phyloP scores from a whole-genome alignment of 1,140 invertebrate genomes.

The Atta colombica region DNA sequence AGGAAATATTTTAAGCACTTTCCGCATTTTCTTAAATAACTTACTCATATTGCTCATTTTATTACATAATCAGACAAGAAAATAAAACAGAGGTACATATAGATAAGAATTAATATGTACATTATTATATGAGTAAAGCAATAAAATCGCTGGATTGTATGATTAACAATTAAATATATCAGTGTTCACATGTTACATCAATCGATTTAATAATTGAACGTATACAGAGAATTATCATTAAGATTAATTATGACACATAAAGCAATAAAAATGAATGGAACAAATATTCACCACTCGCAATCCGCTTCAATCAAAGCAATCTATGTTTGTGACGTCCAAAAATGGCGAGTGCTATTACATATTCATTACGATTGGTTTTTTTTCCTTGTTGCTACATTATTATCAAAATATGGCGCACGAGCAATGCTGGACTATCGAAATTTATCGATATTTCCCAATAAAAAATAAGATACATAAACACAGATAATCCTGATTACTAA shows the following conservation, averaged over 20 bases:
- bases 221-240: neutral
- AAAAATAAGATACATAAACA: neutral
- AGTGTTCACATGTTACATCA: neutral
- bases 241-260: conserved; percentile 13
- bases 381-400: neutral
- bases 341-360: conserved; percentile 1
- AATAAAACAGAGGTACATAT: neutral
- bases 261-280: neutral
- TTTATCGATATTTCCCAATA: neutral
- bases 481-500: neutral
- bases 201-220: neutral
- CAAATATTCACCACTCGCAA: neutral
- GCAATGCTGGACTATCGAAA: neutral
- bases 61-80: neutral
- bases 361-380: neutral
- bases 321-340: neutral
- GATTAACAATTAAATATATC: neutral
- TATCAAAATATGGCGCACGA: neutral
- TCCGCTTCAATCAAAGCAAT: conserved; percentile 16
- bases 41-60: neutral
- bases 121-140: neutral
- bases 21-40: neutral
- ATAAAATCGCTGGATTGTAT: neutral
- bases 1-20: conserved; percentile 23
- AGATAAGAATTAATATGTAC: neutral